Base-by-base conservation (phyloP, 2,888 invertebrate genomes). In the Xanthorhoe spadicearia region DNA sequence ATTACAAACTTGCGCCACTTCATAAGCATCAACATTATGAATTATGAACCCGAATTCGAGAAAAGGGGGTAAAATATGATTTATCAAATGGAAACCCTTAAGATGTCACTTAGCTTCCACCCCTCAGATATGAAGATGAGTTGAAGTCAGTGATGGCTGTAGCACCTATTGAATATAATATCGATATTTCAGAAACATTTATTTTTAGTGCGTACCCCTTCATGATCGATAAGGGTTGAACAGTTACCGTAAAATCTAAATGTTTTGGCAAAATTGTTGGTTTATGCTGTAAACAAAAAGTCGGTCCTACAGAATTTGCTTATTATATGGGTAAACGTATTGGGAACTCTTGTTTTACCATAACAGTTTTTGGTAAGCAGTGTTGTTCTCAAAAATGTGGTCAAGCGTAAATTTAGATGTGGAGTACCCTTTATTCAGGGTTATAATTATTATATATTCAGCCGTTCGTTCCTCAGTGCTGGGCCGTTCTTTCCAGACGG, bases 61-160 rank as follows among this genome's bases (percentile, higher is more conserved):
- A 66, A 66, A 66, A 64, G 68, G 69, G 65, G 68, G 49, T 66
- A 57, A 61, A 55, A 70, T 63, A 68, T 73, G 69, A 73, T 75
- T 74, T 72, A 76, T 74, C 64, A 69, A 71, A 73, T 67, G 71
- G 65, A 64, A 74, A 61, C 69, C 71, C 63, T 73, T 66, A 64
- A 74, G 74, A 72, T 66, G 73, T 74, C 73, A 70, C 72, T 70
- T 69, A 74, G 61, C 66, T 59, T 56, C 19, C 58, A 66, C 63
- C 65, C 61, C 61, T 54, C 60, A 69, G 68, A 74, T 77, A 77
- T 73, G 75, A 75, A 74, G 61, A 72, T 70, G 70, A 75, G 61
- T 57, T 51, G 28, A 50, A 58, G 67, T 66, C 69, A 67, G 67
- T 57, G 64, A 64, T 59, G 65, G 19, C 59, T 60, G 13, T 48